Evolutionary conservation across 1,140 invertebrate species (phyloP).

Genomic region (Diorhabda carinulata): DNA sequence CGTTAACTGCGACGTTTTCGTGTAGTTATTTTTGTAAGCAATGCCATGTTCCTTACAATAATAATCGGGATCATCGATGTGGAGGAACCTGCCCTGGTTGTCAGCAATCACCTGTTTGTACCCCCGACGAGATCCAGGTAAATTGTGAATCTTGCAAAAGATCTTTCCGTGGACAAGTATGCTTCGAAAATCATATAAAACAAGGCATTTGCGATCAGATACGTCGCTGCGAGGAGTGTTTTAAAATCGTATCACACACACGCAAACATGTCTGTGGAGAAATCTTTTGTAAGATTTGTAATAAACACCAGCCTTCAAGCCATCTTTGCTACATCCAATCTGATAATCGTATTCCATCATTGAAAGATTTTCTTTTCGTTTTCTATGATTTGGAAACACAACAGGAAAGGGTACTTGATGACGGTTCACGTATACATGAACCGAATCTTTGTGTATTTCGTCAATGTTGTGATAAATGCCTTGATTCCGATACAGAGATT

Average conservation of each 20-base stretch:
- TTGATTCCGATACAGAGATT: not conserved
- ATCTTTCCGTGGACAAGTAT: too few relatives aligned
- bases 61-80: conserved; percentile 4
- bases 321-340: conserved; percentile 11
- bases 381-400: too few relatives aligned
- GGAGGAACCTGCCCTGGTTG: conserved; percentile 7
- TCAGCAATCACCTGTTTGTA: not conserved
- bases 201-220: not conserved
- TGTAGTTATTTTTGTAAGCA: conserved; percentile 12
- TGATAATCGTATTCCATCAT: not conserved
- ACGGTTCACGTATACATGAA: too few relatives aligned
- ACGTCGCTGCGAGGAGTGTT: not conserved
- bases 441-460: too few relatives aligned
- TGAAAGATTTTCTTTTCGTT: not conserved
- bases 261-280: conserved; percentile 9
- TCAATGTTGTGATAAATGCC: not conserved
- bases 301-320: not conserved
- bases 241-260: not conserved
- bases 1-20: conserved; percentile 10
- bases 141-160: too few relatives aligned
- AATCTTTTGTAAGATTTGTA: conserved; percentile 9
- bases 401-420: too few relatives aligned
- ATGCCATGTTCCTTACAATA: conserved; percentile 9
- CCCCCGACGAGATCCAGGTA: not conserved
- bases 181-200: too few relatives aligned